A percentile compares a stretch with the other conserved stretches of the same genome.
Evolutionary conservation across 2,113 vertebrate genomes (phyloP).

Genomic region (Notiomystis cincta): DNA sequence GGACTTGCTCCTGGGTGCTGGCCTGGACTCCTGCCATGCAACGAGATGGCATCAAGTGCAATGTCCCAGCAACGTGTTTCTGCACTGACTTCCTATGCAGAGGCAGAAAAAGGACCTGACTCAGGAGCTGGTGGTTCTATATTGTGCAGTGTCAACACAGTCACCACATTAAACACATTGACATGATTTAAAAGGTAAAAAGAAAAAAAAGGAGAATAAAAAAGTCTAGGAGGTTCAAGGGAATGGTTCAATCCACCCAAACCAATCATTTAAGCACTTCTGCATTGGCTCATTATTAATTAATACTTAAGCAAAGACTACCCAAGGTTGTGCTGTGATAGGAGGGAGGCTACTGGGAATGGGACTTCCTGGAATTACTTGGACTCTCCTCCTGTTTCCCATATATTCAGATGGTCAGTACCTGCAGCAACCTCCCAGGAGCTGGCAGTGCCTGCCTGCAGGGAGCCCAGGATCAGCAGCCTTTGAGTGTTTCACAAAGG

Average conservation of each 20-base stretch:
- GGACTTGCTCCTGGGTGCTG: conserved; percentile 55
- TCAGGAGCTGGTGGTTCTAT: not conserved
- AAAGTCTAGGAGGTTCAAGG: not conserved
- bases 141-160: conserved; percentile 20
- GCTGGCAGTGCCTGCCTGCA: not conserved
- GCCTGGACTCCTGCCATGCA: conserved; percentile 57
- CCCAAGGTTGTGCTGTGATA: not conserved
- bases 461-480: not conserved
- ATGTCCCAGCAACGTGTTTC: conserved; percentile 40
- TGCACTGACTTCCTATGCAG: conserved; percentile 52
- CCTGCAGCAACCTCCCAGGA: accelerated
- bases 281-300: conserved; percentile 47
- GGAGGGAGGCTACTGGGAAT: not conserved
- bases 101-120: not conserved
- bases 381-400: not conserved
- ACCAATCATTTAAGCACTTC: conserved; percentile 21
- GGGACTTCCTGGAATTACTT: not conserved
- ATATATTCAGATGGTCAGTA: not conserved
- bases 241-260: not conserved
- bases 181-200: not conserved
- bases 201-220: accelerated
- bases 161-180: not conserved
- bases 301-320: conserved; percentile 45
- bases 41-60: not conserved
- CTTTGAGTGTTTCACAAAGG: not conserved